phyloP scores from a whole-genome alignment of 2,113 vertebrate species.

The Nyctereutes procyonoides region DNA sequence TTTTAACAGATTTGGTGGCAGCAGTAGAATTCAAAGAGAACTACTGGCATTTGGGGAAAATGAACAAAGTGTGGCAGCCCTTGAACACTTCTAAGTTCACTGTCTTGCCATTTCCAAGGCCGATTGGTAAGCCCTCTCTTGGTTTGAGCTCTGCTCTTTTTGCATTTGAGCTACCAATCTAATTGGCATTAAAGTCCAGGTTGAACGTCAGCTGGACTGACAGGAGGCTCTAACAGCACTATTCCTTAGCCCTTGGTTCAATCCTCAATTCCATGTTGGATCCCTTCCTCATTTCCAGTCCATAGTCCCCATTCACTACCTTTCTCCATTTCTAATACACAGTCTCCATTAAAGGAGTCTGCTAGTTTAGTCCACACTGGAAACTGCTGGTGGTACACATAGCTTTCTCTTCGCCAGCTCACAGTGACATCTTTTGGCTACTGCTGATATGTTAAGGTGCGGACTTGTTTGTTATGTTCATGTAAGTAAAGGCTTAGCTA shows the following conservation, averaged over 20 bases:
- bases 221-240: neutral
- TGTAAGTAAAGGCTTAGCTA: neutral
- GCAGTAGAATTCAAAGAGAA: neutral
- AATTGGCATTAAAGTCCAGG: neutral
- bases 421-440: neutral
- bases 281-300: neutral
- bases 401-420: neutral
- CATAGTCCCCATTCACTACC: neutral
- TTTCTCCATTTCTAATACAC: neutral
- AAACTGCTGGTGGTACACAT: neutral
- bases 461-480: neutral
- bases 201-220: neutral
- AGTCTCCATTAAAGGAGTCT: neutral
- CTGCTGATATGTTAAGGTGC: neutral
- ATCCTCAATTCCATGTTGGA: neutral
- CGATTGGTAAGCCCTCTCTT: neutral
- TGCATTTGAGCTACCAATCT: neutral
- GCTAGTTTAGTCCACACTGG: neutral
- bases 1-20: neutral
- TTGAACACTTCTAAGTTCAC: neutral
- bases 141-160: neutral
- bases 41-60: neutral
- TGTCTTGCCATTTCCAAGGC: neutral
- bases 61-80: neutral
- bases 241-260: neutral